Evolutionary conservation across 2,113 vertebrate species (phyloP).

Genomic region (Mustelus asterias): DNA sequence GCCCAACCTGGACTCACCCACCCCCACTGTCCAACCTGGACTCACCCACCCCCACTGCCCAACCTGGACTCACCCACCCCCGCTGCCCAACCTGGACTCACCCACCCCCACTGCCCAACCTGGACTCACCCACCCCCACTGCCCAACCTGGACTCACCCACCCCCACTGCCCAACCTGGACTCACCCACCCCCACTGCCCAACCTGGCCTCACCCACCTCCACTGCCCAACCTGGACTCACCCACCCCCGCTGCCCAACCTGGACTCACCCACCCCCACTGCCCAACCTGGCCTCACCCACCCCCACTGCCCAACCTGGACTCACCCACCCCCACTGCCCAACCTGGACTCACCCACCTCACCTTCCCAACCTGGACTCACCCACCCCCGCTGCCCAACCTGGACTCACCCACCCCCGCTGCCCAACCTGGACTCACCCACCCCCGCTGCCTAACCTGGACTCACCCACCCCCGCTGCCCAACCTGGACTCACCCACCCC

Average conservation of each 20-base stretch:
- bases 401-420: neutral
- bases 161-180: no score
- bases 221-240: constrained; percentile 52
- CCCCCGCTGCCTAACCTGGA: no score
- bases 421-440: no score
- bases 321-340: neutral
- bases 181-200: no score
- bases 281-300: no score
- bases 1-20: constrained; percentile 37
- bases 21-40: neutral
- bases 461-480: constrained; percentile 56
- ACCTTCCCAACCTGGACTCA: no score
- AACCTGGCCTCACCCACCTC: constrained; percentile 37
- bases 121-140: constrained; percentile 53
- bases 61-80: neutral
- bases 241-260: accelerated
- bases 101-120: no score
- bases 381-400: constrained; percentile 56
- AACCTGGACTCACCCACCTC: no score
- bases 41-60: constrained; percentile 56
- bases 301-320: constrained; percentile 56
- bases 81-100: no score
- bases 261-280: no score
- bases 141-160: constrained; percentile 37
- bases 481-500: neutral